Base-by-base conservation (phyloP, 2,888 invertebrate species). In the Stenotaenia linearis region DNA sequence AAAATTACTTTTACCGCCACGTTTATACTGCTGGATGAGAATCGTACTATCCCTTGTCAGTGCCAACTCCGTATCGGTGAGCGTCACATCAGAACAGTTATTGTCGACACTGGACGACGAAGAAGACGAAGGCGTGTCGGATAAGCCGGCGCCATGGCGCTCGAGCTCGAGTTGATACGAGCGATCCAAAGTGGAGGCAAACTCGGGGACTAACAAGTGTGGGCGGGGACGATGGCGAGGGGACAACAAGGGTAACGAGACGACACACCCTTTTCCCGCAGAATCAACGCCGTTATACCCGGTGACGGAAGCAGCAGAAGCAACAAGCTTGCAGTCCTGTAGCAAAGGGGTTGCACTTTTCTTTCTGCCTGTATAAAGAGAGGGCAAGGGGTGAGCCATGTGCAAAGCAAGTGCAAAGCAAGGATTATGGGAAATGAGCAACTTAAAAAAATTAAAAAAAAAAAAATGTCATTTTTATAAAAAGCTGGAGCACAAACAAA, bases 51-150 rank as follows among this genome's bases (percentile, higher is more conserved):
- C 93, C 85, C 93, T 90, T 84, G 93, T 92, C 84, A 93, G 89
- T 84, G 93, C 93, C 86, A 93, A 89, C 88, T 94, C 94, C 25
- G 93, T 92, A 87, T 93, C 94, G 45, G 93, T 93, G 84, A 93
- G 90, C 30, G 93, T 93, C 61, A 92, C 93, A 90, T 93, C 93
- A 82, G 93, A 93, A 82, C 92, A 92, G 91, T 93, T 93, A 86
- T 93, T 93, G 82, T 93, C 92, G 74, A 92, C 92, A 82, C 93
- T 93, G 85, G 93, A 30, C 21, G 80, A 75, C 1, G 75, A 35
- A 6, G 77, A 18, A 15, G 77, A 35, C 15, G 77, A 77, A 40
- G 77, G 37, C 25, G 77, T 37, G 37, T 32, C 32, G 7, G 77
- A 77, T 40, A 61, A 61, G 25, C 61, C 61, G 61, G 61, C 61